Evolutionary conservation across 64 coral and sea anemone genomes (phyloP).

Genomic region (Montipora efflorescens): DNA sequence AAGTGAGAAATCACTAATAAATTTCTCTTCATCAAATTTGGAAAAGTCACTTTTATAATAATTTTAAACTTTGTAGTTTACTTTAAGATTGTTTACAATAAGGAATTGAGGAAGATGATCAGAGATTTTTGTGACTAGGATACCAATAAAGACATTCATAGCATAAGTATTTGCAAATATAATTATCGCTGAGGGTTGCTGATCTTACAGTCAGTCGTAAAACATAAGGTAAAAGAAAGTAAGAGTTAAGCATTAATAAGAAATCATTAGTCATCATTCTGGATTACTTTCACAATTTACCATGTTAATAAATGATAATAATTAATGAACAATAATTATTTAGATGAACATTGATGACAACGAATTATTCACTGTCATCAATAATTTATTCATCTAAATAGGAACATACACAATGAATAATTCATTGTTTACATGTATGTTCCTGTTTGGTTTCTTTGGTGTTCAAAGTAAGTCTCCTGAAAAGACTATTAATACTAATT

Average conservation of each 20-base stretch:
- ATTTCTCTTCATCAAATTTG: background rate
- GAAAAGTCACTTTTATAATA: background rate
- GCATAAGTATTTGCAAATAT: background rate
- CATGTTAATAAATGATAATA: too few relatives aligned
- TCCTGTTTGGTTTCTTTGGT: too few relatives aligned
- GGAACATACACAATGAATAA: too few relatives aligned
- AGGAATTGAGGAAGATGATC: background rate
- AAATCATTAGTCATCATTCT: background rate
- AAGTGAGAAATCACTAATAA: too few relatives aligned
- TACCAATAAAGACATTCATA: background rate
- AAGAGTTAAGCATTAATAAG: background rate
- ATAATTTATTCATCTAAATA: too few relatives aligned
- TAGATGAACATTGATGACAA: too few relatives aligned
- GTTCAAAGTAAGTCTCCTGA: too few relatives aligned
- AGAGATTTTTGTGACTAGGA: background rate
- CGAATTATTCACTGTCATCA: too few relatives aligned
- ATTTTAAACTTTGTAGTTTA: slow-evolving; percentile 5
- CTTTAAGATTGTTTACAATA: background rate
- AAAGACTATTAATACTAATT: too few relatives aligned
- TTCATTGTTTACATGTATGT: too few relatives aligned
- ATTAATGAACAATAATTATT: too few relatives aligned
- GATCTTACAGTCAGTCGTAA: background rate
- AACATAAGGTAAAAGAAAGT: background rate
- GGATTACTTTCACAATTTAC: too few relatives aligned
- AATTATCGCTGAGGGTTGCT: background rate